Conservation (phyloP, 2,113 vertebrate species). For the Saguinus midas region DNA sequence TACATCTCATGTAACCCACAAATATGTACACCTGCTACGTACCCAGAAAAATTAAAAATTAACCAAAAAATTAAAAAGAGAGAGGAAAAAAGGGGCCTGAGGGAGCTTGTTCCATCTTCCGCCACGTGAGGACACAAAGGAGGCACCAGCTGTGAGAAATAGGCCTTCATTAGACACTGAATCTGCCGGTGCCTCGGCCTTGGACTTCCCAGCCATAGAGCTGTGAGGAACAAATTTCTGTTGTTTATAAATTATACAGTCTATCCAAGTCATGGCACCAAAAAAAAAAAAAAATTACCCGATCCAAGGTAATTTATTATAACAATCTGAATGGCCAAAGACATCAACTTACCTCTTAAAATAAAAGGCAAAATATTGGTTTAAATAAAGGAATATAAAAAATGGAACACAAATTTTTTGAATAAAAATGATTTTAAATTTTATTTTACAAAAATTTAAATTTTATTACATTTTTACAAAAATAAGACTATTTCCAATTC, state of each 20-base stretch:
- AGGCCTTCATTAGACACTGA: not conserved
- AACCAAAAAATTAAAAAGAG: not conserved
- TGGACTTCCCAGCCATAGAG: not conserved
- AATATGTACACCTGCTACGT: too few relatives aligned
- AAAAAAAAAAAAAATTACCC: too few relatives aligned
- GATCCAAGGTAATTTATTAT: not conserved
- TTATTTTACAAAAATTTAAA: not conserved
- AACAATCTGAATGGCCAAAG: not conserved
- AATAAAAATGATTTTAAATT: not conserved
- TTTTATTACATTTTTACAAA: not conserved
- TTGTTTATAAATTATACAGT: not conserved
- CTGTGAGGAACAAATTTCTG: not conserved
- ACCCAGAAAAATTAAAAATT: not conserved
- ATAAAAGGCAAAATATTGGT: constrained; percentile 2
- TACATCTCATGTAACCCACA: too few relatives aligned
- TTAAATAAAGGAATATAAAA: not conserved
- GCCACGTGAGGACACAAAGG: too few relatives aligned
- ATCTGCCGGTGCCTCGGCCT: not conserved
- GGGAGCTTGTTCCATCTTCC: not conserved
- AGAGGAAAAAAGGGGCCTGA: not conserved
- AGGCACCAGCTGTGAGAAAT: not conserved
- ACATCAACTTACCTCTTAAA: not conserved
- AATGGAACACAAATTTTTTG: not conserved
- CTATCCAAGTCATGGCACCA: too few relatives aligned
- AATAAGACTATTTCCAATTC: not conserved